A percentile compares a stretch with the other conserved stretches of the same genome.
Evolutionary conservation across 2,113 vertebrate species (phyloP).

Genomic region (Thryonomys swinderianus): DNA sequence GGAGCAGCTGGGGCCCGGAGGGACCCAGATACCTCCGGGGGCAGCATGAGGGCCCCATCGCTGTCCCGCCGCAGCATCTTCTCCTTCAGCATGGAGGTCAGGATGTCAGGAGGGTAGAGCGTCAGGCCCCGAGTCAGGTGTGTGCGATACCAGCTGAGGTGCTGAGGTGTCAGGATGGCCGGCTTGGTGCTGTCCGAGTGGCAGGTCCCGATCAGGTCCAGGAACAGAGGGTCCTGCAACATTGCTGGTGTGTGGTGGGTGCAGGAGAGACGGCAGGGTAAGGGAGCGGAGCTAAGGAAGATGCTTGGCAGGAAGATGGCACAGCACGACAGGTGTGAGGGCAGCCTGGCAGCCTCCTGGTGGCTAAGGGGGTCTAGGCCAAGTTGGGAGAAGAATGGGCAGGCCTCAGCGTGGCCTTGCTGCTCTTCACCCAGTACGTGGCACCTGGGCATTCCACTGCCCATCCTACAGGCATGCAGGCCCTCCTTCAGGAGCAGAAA

Average conservation of each 20-base stretch:
- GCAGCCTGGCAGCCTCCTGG: neutral
- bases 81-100: constrained; percentile 85
- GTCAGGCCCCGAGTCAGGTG: constrained; percentile 87
- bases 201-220: constrained; percentile 95
- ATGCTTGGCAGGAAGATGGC: neutral
- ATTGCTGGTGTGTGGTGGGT: neutral
- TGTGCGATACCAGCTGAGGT: constrained; percentile 87
- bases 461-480: neutral
- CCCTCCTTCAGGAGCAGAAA: neutral
- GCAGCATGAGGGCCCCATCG: constrained; percentile 82
- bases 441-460: neutral
- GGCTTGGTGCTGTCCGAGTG: constrained; percentile 90
- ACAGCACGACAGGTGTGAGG: neutral
- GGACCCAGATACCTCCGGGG: constrained; percentile 77
- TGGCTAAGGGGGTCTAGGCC: neutral
- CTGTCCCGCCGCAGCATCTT: constrained; percentile 84
- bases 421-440: neutral
- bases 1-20: neutral
- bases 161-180: constrained; percentile 87
- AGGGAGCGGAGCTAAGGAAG: neutral
- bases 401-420: too few species aligned
- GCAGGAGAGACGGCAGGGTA: neutral
- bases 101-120: constrained; percentile 88
- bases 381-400: neutral
- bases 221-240: constrained; percentile 91